Base-by-base conservation (phyloP, 2,888 invertebrate species). In the Galerucella calmariensis region DNA sequence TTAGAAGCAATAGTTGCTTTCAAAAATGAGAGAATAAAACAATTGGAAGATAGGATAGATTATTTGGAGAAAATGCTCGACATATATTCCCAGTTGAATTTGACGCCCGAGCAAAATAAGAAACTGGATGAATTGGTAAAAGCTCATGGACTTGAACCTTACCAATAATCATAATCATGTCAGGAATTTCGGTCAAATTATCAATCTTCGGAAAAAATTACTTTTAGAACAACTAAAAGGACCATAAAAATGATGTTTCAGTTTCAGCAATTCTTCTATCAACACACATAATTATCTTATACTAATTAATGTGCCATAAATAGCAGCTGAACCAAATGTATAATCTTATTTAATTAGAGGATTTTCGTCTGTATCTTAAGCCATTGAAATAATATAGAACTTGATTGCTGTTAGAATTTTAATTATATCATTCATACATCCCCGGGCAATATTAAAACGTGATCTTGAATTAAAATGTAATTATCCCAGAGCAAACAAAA, bases 11-110 rank as follows among this genome's bases (percentile, higher is more conserved):
- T 87, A 14, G 76, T 86, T 62, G 82, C 84, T 4, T 84, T 88
- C 2, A 91, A 90, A 82, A 90, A 90, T 82, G 84, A 88, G 0
- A 90, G 90, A 82, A 89, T 90, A 66, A 82, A 85, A 12, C 87
- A 88, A 20, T 85, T 91, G 48, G 88, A 87, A 79, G 85, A 87
- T 46, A 88, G 88, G 82, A 89, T 90, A 48, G 88, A 88, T 11
- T 81, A 82, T 68, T 75, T 84, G 41, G 81, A 85, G 63, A 79
- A 80, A 61, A 69, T 84, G 67, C 61, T 85, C 44, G 81, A 83
- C 24, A 75, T 82, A 24, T 85, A 84, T 73, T 78, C 79, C 63
- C 78, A 81, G 67, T 74, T 86, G 5, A 77, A 83, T 16, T 77
- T 86, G 27, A 84, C 85, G 1, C 81, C 82, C n/a, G 85, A 85